phyloP scores from a whole-genome alignment of 2,113 vertebrate species.

The Erythrocebus patas region DNA sequence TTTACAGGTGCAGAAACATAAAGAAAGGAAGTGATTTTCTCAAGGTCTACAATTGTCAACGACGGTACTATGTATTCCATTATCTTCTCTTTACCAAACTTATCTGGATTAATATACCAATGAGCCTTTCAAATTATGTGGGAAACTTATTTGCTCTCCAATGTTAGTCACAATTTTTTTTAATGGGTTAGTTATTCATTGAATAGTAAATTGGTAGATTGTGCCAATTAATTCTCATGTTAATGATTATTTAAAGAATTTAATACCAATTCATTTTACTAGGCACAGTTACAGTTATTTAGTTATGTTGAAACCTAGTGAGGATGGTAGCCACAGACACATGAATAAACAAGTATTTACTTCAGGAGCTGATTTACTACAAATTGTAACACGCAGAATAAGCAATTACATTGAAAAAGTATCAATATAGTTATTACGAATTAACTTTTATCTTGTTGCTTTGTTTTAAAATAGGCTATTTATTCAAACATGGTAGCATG shows the following conservation, averaged over 20 bases:
- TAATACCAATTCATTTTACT: background rate
- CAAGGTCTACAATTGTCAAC: background rate
- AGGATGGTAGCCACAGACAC: background rate
- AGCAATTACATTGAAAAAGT: background rate
- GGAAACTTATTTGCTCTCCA: background rate
- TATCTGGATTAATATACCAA: background rate
- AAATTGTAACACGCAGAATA: background rate
- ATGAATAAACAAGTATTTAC: background rate
- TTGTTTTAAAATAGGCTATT: slow-evolving; percentile 14
- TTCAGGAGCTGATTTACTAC: background rate
- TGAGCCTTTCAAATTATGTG: slow-evolving; percentile 2
- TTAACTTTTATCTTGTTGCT: background rate
- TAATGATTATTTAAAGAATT: slow-evolving; percentile 2
- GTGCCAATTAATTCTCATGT: slow-evolving; percentile 23
- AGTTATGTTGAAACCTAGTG: background rate
- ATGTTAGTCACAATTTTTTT: background rate
- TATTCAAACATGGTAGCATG: background rate
- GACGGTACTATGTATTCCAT: background rate
- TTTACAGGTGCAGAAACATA: too few relatives aligned
- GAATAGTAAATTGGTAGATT: background rate
- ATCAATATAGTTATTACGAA: background rate
- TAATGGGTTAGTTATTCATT: background rate
- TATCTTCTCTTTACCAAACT: slow-evolving; percentile 9
- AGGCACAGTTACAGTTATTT: background rate
- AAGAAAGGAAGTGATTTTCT: background rate